Evolutionary conservation across 2,113 vertebrate genomes (phyloP).

Genomic region (Nesospiza acunhae): DNA sequence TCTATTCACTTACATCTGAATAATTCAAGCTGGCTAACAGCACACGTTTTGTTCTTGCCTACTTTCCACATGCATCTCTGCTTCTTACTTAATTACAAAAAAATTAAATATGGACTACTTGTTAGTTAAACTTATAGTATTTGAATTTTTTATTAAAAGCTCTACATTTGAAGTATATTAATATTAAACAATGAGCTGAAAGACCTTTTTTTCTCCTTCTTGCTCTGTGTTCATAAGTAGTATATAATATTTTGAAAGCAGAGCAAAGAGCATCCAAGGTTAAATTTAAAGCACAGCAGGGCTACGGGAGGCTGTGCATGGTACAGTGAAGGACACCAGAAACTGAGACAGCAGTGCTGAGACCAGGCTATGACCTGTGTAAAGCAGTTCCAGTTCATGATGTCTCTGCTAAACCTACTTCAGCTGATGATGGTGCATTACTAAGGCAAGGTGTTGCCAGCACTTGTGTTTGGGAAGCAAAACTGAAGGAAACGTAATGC

Average conservation of each 20-base stretch:
- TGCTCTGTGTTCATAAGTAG: neutral
- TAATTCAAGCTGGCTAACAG: neutral
- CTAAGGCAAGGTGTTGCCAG: neutral
- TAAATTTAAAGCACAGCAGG: neutral
- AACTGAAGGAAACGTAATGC: neutral
- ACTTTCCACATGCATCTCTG: neutral
- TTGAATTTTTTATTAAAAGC: neutral
- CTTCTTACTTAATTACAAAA: neutral
- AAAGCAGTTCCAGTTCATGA: neutral
- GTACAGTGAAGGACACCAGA: neutral
- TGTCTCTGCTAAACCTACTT: neutral
- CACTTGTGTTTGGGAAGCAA: neutral
- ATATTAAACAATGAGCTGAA: neutral
- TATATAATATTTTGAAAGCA: neutral
- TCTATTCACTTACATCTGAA: neutral
- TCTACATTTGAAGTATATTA: neutral
- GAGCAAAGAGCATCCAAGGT: neutral
- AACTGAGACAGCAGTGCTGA: neutral
- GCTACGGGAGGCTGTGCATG: neutral
- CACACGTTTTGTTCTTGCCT: neutral
- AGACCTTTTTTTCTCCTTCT: neutral
- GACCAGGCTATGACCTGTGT: neutral
- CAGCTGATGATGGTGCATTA: neutral
- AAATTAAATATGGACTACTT: neutral
- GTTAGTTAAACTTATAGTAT: neutral